These are phyloP conservation scores for Drosophila busckii DNA, from an alignment of 1,140 invertebrate species.

Conservation along the genomic window DNA sequence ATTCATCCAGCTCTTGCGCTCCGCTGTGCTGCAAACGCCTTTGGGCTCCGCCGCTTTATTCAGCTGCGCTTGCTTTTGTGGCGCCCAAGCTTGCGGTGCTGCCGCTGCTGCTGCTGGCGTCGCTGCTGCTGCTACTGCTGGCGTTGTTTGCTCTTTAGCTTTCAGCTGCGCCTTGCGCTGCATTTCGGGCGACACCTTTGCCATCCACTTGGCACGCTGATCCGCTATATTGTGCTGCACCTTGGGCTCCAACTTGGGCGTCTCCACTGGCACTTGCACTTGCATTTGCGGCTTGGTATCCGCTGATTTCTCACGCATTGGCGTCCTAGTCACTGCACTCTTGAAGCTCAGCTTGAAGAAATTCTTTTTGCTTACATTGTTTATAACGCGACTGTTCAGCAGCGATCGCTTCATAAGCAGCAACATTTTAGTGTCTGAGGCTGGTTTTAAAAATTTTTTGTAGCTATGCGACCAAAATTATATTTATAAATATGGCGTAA, in stretches of 20 bases:
- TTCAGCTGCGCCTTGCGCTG: conserved; percentile 11
- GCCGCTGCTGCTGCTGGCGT: not conserved
- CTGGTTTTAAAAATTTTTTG: too few relatives aligned
- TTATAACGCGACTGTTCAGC: too few relatives aligned
- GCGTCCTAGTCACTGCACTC: not conserved
- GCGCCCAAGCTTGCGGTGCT: not conserved
- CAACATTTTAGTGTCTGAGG: too few relatives aligned
- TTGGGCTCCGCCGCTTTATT: not conserved
- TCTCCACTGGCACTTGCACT: not conserved
- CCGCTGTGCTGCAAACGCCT: conserved; percentile 9
- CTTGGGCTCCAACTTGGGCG: not conserved
- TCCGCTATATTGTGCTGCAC: conserved; percentile 27
- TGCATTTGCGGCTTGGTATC: conserved; percentile 2
- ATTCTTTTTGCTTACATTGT: conserved; percentile 2
- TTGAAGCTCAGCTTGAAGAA: conserved; percentile 52
- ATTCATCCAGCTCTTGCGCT: conserved; percentile 54
- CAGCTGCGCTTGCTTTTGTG: not conserved
- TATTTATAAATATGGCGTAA: too few relatives aligned
- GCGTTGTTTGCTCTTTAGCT: not conserved
- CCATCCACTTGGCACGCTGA: conserved; percentile 57
- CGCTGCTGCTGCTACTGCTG: not conserved
- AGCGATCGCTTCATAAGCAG: too few relatives aligned
- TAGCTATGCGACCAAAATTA: too few relatives aligned
- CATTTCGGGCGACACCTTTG: conserved; percentile 43
- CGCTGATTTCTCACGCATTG: not conserved